Evolutionary conservation across 2,113 vertebrate species (phyloP).

Genomic region (Etia nguti): DNA sequence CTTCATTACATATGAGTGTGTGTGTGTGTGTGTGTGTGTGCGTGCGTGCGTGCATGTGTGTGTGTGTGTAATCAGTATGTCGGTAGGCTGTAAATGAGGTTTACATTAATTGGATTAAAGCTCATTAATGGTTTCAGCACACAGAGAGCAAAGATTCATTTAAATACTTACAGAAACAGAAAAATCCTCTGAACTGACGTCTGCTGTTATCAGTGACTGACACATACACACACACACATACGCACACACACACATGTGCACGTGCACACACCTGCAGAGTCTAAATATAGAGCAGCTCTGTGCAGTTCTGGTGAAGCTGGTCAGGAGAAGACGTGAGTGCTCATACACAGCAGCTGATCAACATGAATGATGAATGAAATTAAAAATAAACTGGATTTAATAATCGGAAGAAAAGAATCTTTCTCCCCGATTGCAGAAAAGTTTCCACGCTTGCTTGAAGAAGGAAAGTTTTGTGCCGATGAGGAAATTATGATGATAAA

Average conservation of each 20-base stretch:
- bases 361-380: not conserved
- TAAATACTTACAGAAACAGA: not conserved
- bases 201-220: not conserved
- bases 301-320: not conserved
- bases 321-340: not conserved
- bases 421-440: not conserved
- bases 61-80: not conserved
- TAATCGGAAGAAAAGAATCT: not conserved
- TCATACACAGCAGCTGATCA: not conserved
- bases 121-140: not conserved
- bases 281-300: not conserved
- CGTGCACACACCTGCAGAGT: not conserved
- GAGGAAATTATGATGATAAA: conserved; percentile 4
- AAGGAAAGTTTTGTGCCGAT: not conserved
- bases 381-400: not conserved
- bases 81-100: not conserved
- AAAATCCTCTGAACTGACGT: not conserved
- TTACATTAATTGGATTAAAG: not conserved
- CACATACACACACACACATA: not conserved
- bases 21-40: not conserved
- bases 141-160: not conserved
- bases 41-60: not conserved
- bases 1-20: not conserved
- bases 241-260: not conserved
- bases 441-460: not conserved